Conservation (phyloP, 64 coral and sea anemone genomes). For the Pocillopora verrucosa region DNA sequence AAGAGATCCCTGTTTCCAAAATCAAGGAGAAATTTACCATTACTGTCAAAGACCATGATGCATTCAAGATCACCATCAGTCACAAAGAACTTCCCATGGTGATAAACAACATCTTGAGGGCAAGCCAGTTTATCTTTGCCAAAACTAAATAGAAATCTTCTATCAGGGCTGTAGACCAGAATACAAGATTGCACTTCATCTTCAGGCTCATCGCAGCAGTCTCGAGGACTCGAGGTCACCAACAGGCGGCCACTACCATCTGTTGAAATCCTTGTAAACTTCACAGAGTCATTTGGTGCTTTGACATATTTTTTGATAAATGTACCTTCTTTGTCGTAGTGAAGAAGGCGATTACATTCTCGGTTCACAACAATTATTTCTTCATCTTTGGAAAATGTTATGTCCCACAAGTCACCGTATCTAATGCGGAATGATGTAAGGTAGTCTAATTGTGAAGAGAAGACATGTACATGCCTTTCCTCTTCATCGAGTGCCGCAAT, state of each 20-base stretch:
- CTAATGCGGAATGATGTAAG: conserved; percentile 8
- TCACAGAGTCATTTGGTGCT: conserved; percentile 33
- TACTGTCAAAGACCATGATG: conserved; percentile 15
- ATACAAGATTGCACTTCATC: conserved; percentile 34
- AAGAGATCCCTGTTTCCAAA: conserved; percentile 30
- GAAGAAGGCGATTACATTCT: conserved; percentile 28
- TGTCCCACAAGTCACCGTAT: conserved; percentile 48
- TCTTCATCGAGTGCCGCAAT: conserved; percentile 43
- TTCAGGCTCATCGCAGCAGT: conserved; percentile 29
- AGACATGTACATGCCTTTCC: conserved; percentile 27
- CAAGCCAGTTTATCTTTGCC: conserved; percentile 21
- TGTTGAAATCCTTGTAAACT: conserved; percentile 45
- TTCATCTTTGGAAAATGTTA: conserved; percentile 50
- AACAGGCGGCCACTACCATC: conserved; percentile 34
- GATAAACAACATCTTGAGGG: conserved; percentile 36
- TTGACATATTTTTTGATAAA: conserved; percentile 49
- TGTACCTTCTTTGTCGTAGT: conserved; percentile 40
- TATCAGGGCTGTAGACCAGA: conserved; percentile 37
- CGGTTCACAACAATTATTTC: conserved; percentile 55
- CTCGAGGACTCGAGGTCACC: conserved; percentile 20
- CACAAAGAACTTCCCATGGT: conserved; percentile 34
- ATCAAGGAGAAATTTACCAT: conserved; percentile 34
- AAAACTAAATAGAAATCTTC: conserved; percentile 49
- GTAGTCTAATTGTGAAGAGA: neutral
- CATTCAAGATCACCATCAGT: conserved; percentile 43